phyloP scores from a whole-genome alignment of 2,113 vertebrate species.

The Galeopterus variegatus region DNA sequence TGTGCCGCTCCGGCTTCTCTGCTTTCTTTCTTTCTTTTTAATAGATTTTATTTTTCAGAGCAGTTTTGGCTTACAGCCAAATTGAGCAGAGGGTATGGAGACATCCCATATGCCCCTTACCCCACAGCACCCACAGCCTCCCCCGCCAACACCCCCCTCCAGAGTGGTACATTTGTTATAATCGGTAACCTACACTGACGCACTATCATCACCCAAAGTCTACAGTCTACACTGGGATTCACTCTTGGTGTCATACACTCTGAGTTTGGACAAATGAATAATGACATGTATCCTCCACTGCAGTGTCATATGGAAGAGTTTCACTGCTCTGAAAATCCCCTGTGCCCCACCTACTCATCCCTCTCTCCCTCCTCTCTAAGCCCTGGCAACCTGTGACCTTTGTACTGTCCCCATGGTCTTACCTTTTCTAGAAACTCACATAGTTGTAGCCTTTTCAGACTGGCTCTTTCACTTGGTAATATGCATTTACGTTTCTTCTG shows the following conservation, averaged over 20 bases:
- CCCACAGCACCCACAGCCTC: no score
- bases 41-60: neutral
- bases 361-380: neutral
- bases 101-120: neutral
- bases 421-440: neutral
- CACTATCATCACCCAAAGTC: neutral
- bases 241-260: fast-evolving
- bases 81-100: neutral
- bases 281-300: neutral
- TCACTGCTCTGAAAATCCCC: neutral
- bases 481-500: neutral
- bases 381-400: neutral
- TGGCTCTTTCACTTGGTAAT: neutral
- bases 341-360: neutral
- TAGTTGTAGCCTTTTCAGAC: neutral
- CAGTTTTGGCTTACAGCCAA: neutral
- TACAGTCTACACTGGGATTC: neutral
- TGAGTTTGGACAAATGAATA: neutral
- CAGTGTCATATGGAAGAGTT: neutral
- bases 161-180: neutral
- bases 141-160: fast-evolving
- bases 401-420: neutral
- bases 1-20: neutral
- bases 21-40: neutral
- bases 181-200: fast-evolving